A percentile compares a stretch with the other conserved stretches of the same genome.
Evolutionary conservation across 2,888 invertebrate species (phyloP).

Genomic region (Lamproptera curius): DNA sequence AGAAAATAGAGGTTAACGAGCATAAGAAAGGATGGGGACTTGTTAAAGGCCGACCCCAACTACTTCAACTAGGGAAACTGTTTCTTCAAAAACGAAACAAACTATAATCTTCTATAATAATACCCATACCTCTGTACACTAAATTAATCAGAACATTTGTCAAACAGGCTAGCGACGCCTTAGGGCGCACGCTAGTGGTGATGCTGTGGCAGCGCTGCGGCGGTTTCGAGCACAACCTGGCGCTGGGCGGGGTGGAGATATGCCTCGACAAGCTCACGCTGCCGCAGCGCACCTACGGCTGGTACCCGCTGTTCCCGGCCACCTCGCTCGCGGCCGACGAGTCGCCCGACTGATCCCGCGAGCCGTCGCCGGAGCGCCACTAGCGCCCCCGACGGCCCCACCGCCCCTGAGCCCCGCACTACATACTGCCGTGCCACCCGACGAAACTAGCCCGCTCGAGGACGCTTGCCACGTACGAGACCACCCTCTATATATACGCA

Average conservation of each 20-base stretch:
- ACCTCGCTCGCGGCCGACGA: constrained; percentile 85
- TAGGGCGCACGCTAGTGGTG: constrained; percentile 89
- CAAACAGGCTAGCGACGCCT: constrained; percentile 82
- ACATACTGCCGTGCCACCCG: neutral
- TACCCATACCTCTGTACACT: too few relatives aligned
- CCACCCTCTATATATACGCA: too few relatives aligned
- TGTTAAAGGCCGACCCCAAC: too few relatives aligned
- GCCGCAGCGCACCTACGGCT: constrained; percentile 89
- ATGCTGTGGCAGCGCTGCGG: constrained; percentile 96
- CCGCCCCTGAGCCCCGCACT: constrained; percentile 1
- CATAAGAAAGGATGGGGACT: too few relatives aligned
- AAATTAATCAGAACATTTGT: too few relatives aligned
- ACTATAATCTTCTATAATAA: too few relatives aligned
- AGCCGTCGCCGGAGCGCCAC: constrained; percentile 74
- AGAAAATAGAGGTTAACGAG: too few relatives aligned
- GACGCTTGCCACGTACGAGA: neutral
- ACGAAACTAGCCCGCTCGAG: neutral
- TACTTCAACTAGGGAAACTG: too few relatives aligned
- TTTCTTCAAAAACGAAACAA: too few relatives aligned
- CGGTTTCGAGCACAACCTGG: constrained; percentile 89
- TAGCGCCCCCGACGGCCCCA: constrained; percentile 57
- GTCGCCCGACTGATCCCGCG: constrained; percentile 73
- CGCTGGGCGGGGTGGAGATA: constrained; percentile 91
- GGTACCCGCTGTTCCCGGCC: constrained; percentile 95
- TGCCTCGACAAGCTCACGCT: constrained; percentile 89